These are phyloP conservation scores for Andinoacara biseriatus DNA, from an alignment of 2,113 vertebrate species.

Conservation along the genomic window DNA sequence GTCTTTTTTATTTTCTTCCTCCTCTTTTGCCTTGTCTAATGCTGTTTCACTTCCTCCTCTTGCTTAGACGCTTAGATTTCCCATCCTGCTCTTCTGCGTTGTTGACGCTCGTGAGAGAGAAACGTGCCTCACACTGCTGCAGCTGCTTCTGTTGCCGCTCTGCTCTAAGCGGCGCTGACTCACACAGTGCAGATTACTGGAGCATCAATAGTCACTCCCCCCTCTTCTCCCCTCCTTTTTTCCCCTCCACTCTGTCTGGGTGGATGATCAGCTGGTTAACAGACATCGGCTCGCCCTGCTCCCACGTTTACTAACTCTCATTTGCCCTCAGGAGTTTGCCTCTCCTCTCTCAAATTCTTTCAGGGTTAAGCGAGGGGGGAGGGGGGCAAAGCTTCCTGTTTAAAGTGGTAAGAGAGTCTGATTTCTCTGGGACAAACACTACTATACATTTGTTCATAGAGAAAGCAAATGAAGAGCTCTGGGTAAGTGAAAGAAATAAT, in stretches of 20 bases:
- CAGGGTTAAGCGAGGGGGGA: slow-evolving; percentile 29
- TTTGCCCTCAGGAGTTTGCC: slow-evolving; percentile 16
- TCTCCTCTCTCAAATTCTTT: slow-evolving; percentile 37
- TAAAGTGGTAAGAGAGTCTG: slow-evolving; percentile 40
- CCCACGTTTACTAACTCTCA: slow-evolving; percentile 72
- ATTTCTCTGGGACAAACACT: slow-evolving; percentile 27
- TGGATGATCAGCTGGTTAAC: slow-evolving; percentile 81
- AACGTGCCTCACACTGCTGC: slow-evolving; percentile 47
- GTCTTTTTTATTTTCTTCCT: background rate
- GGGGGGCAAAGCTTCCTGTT: slow-evolving; percentile 50
- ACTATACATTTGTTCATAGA: slow-evolving; percentile 14
- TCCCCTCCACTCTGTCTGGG: slow-evolving; percentile 53
- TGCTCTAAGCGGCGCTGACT: slow-evolving; percentile 59
- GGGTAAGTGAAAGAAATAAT: background rate
- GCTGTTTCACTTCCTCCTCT: slow-evolving; percentile 59
- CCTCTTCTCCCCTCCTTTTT: slow-evolving; percentile 63
- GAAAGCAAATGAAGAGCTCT: slow-evolving; percentile 5
- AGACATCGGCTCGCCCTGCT: slow-evolving; percentile 63
- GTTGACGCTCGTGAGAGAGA: slow-evolving; percentile 46
- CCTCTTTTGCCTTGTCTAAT: slow-evolving; percentile 6
- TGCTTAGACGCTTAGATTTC: slow-evolving; percentile 21
- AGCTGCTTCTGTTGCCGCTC: slow-evolving; percentile 44
- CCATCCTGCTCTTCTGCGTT: slow-evolving; percentile 58
- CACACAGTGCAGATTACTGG: slow-evolving; percentile 66
- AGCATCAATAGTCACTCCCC: slow-evolving; percentile 77